Evolutionary conservation across 1,140 invertebrate genomes (phyloP), one percentile per base, ranked within the genome.

Genomic region (Nilaparvata lugens): DNA sequence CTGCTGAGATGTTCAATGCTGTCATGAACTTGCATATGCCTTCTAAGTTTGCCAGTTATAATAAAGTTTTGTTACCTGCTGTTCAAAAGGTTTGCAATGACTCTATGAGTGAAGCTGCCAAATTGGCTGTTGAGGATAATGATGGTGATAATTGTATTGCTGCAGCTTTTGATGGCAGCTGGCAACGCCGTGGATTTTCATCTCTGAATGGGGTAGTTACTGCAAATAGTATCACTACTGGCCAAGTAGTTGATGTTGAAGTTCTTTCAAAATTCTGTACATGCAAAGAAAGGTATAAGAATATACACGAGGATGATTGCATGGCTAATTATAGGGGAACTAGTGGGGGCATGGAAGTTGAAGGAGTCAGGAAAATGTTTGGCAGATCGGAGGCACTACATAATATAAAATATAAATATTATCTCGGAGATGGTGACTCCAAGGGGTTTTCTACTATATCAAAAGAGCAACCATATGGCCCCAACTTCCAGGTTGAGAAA

Each of bases 261-360:
- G 40, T 64, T 13, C 24, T 64, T 40, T 61, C 42, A 19, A 65
- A 65, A 35, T 53, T 61, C 43, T 64, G 64, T 58, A 0, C 38
- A 38, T 63, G 61, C 54, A 16, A 16, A 11, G 6, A 6, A 7
- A 56, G 55, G 28, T 16, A 35, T 18, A 35, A 38, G 42, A 35
- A 14, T 16, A 6, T 38, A 9, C 52, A 61, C 42, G 40, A n/a
- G 4, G 28, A 63, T 25, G 23, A 51, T 58, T 68, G 66, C 52
- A 16, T 38, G 18, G 56, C 28, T 35, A 68, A 66, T 56, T 64
- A 62, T 42, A 6, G 18, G 24, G 62, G 60, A 43, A 65, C 55
- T 45, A 62, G 63, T 62, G 66, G 60, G 21, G 57, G 57, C 51
- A 67, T 67, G 66, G 66, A 67, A 45, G 48, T 31, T 21, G 19